Evolutionary conservation across 2,113 vertebrate species (phyloP), one percentile per base, ranked within the genome.

Genomic region (Tetrax tetrax): DNA sequence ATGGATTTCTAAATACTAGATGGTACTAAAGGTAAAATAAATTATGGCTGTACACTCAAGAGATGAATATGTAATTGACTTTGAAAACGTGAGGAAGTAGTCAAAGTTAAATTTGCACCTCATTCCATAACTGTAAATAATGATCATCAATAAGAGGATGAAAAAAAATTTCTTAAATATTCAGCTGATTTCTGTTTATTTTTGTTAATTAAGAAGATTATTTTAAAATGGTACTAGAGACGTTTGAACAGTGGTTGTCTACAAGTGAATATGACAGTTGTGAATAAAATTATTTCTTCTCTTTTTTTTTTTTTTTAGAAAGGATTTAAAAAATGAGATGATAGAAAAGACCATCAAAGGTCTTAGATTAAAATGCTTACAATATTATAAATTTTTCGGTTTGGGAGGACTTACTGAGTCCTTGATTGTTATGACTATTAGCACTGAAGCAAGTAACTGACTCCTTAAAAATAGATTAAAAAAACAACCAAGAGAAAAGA

Each of bases 31-130:
- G 14, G 11, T 53, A 80, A 74, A 83, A 59, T 24, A 63, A 68
- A 37, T 28, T 48, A n/a, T 4, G 0, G 4, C 2, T 0, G 4
- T 54, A 15, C 3, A 11, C 3, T 71, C 31, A 80, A 33, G 10
- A 43, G 27, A 56, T 90, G 4, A 80, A 68, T 24, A 21, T 3
- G 4, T 14, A 47, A 76, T 60, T 80, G 10, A 72, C 5, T 22
- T 60, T 74, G 35, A 83, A 91, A 75, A 65, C 28, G 8, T 48
- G 38, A 92, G n/a, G 31, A 86, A 57, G 9, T 6, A 48, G 4
- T 69, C 37, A 24, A 65, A 77, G 29, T 48, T 61, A 33, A 64
- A 61, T 84, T 51, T 87, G 3, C 4, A 35, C 8, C 45, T 53
- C 8, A 25, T 81, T 81, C 7, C 25, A 28, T 65, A 54, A 43